A percentile compares a stretch with the other conserved stretches of the same genome.
Conservation (phyloP, 1,140 invertebrate genomes). For the Penaeus japonicus region DNA sequence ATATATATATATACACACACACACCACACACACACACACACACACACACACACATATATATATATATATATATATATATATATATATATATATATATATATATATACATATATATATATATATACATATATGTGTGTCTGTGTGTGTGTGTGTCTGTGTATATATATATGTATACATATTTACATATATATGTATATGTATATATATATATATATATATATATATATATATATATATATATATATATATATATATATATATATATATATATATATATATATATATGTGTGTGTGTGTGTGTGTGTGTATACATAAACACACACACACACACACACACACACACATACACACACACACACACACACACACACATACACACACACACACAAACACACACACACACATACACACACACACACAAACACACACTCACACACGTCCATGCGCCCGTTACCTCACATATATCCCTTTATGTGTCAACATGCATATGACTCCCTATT, state of each 20-base stretch:
- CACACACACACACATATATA: no score
- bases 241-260: background rate
- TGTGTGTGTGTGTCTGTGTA: no score
- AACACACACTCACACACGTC: background rate
- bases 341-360: background rate
- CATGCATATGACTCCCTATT: background rate
- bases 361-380: constrained; percentile 26
- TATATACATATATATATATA: no score
- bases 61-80: no score
- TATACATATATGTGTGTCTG: no score
- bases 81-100: no score
- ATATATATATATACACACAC: constrained; percentile 18
- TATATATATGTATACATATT: background rate
- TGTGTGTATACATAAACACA: background rate
- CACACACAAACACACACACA: constrained; percentile 24
- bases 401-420: constrained; percentile 17
- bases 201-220: constrained; percentile 16
- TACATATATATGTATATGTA: constrained; percentile 16
- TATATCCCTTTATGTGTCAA: background rate
- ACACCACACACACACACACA: no score
- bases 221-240: background rate
- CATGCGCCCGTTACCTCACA: background rate
- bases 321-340: constrained; percentile 16
- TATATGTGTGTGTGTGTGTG: background rate
- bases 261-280: background rate